Base-by-base conservation (phyloP, 2,797 vertebrate species). In the Channa striata region DNA sequence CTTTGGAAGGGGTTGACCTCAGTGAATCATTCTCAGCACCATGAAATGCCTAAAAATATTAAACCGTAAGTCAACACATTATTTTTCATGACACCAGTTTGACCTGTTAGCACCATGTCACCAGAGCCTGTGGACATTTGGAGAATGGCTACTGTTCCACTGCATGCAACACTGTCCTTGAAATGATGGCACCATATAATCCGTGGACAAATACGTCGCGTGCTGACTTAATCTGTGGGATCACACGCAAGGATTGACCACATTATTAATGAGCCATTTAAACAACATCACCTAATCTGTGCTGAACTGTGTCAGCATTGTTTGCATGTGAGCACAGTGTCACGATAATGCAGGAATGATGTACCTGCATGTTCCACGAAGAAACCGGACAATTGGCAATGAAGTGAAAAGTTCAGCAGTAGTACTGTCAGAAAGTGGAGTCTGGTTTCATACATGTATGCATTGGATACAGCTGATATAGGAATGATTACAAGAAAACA, bases 221-320 rank as follows among this genome's bases (percentile, higher is more conserved):
- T 81, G 73, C 71, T 61, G 69, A 60, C 67, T 70, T 83, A 80
- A 85, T 85, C 84, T 77, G 73, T 25, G 43, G 80, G 87, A 85
- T 83, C 74, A 78, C 68, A 54, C 59, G 52, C 57, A 46, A 60
- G 71, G 42, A 66, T 51, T 64, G 80, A 59, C 13, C 82, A 78
- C 78, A 73, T 72, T 81, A 83, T 78, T 77, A 83, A 87, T 64
- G 69, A 65, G 66, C 74, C 78, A 69, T 76, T 82, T 77, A 72
- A 85, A 76, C 77, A 80, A 70, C 80, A 73, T 23, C 34, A 36
- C 44, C 59, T 83, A 81, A 85, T 85, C 72, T 79, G 66, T 14
- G 47, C 36, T 19, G 39, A 43, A 40, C 40, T 19, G 58, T 58
- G 72, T 40, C 52, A 19, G 7, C 47, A 20, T 30, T 69, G 53